Evolutionary conservation across 1,140 invertebrate genomes (phyloP), one percentile per base, ranked within the genome.

Genomic region (Drosophila hydei): DNA sequence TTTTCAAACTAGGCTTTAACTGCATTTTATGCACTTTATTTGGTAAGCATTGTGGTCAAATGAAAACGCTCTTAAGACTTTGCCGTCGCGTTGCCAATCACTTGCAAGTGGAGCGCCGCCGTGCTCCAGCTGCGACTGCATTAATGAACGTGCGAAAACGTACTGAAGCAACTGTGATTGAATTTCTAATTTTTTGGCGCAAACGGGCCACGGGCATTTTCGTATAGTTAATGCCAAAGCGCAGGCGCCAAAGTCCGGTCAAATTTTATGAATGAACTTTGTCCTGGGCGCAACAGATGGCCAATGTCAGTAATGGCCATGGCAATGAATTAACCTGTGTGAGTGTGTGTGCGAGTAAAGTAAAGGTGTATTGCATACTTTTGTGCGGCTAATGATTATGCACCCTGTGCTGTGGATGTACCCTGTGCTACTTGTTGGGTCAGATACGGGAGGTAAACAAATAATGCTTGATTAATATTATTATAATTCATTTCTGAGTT

Each of bases 101-200:
- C 25, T 4, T 6, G n/a, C 7, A 5, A 42, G 7, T 12, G 9
- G 33, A 33, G 30, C 27, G 7, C 27, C 25, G 27, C 4, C 23
- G n/a, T 30, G 12, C 8, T 21, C 30, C 33, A 33, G 36, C 45
- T 68, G 61, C 74, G 67, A 60, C 81, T 47, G 43, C 27, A 18
- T 61, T 69, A 72, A 77, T 87, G 77, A 77, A 75, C 70, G 71
- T 70, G 51, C 63, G 63, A 77, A 81, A 55, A 72, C 81, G 81
- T 72, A 85, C 81, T 85, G 77, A 77, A 38, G 47, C 62, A 72
- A 70, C 72, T 65, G 77, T 87, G 77, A 85, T 75, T 67, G 70
- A 71, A 55, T 72, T 65, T 75, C 70, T 52, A 55, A 72, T 75
- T 77, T 79, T 79, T 85, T 85, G 81, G 81, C 81, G 77, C 81